phyloP scores from a whole-genome alignment of 2,113 vertebrate genomes.

The Phoenicopterus ruber region DNA sequence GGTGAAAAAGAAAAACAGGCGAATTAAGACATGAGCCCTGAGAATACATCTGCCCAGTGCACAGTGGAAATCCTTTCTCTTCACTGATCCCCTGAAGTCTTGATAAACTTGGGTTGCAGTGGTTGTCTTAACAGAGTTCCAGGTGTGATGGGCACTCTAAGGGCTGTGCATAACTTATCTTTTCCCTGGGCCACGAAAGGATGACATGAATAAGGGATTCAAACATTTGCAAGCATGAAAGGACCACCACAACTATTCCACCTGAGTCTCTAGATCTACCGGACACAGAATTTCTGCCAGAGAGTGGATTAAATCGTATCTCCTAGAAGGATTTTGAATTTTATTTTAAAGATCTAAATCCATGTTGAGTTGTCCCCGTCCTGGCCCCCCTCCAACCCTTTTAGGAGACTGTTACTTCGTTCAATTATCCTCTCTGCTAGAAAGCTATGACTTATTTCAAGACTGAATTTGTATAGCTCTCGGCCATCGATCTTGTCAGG shows the following conservation, averaged over 20 bases:
- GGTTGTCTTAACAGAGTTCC: neutral
- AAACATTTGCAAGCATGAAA: neutral
- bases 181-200: neutral
- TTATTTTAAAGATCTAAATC: neutral
- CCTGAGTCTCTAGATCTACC: neutral
- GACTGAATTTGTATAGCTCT: neutral
- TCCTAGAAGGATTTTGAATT: neutral
- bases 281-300: neutral
- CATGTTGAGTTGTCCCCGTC: accelerated
- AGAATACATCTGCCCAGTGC: neutral
- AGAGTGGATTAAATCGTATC: neutral
- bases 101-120: neutral
- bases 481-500: neutral
- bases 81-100: neutral
- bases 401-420: neutral
- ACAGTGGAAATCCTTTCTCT: neutral
- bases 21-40: neutral
- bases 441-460: neutral
- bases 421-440: neutral
- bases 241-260: neutral
- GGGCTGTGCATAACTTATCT: neutral
- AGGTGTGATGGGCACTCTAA: neutral
- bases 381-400: neutral
- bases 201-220: neutral
- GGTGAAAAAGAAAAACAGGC: neutral